Conservation (phyloP, 1,140 invertebrate species). For the Hesperophylax magnus region DNA sequence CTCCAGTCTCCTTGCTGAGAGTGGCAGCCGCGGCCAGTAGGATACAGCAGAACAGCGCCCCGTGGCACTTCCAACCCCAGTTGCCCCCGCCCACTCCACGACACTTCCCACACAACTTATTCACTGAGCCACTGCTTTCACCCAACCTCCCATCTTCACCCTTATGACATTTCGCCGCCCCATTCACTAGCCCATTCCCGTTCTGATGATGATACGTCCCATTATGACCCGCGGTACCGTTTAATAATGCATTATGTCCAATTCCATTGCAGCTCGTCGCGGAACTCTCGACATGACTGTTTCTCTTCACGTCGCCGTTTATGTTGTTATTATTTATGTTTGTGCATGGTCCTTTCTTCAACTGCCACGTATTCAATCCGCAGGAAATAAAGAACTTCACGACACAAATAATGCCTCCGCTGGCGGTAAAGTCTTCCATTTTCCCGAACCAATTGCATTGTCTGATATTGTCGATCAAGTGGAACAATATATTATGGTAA, state of each 20-base stretch:
- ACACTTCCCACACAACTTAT: conserved; percentile 62
- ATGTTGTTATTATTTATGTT: conserved; percentile 45
- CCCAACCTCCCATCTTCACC: conserved; percentile 57
- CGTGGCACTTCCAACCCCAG: conserved; percentile 67
- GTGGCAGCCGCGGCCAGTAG: conserved; percentile 79
- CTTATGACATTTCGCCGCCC: conserved; percentile 52
- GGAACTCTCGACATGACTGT: conserved; percentile 33
- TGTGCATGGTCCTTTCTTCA: conserved; percentile 42
- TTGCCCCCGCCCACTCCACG: conserved; percentile 61
- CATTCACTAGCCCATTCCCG: conserved; percentile 45
- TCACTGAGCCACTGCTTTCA: conserved; percentile 49
- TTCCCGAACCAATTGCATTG: conserved; percentile 56
- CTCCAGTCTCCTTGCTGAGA: conserved; percentile 92
- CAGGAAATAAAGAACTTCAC: conserved; percentile 54
- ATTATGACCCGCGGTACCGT: conserved; percentile 21
- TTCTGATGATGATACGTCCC: conserved; percentile 18
- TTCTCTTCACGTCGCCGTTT: conserved; percentile 44
- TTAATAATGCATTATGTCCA: background rate
- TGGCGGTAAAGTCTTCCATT: conserved; percentile 50
- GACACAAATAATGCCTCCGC: conserved; percentile 49
- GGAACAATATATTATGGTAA: conserved; percentile 52
- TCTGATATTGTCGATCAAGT: conserved; percentile 53
- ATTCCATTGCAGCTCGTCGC: conserved; percentile 45
- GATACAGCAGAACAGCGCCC: conserved; percentile 74
- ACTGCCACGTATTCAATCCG: conserved; percentile 53